phyloP scores from a whole-genome alignment of 2,888 invertebrate genomes.

The Cryptocephalus moraei region DNA sequence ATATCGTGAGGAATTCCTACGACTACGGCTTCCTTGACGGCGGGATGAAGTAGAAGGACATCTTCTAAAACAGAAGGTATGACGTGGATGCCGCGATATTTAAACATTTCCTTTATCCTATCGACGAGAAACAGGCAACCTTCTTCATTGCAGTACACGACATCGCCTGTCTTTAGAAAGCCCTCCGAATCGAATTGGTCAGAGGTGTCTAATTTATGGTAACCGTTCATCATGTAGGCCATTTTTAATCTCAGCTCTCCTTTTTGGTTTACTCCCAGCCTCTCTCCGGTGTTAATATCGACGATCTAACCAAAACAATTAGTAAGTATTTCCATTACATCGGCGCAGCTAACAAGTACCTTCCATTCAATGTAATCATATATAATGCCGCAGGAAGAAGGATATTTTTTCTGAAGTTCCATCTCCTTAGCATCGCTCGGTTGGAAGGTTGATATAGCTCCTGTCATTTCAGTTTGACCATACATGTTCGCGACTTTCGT shows the following conservation, averaged over 20 bases:
- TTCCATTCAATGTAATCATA: too few species aligned
- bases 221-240: constrained; percentile 31
- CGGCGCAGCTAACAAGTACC: too few species aligned
- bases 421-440: too few species aligned
- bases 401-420: too few species aligned
- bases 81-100: constrained; percentile 40
- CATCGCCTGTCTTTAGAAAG: constrained; percentile 43
- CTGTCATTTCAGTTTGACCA: too few species aligned
- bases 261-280: constrained; percentile 36
- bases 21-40: constrained; percentile 68
- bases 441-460: too few species aligned
- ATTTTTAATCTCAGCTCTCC: constrained; percentile 45
- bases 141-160: constrained; percentile 39
- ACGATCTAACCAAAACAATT: constrained; percentile 35
- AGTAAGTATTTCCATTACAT: too few species aligned
- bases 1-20: constrained; percentile 31
- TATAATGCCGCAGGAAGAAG: too few species aligned
- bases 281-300: constrained; percentile 37
- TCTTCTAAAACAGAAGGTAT: constrained; percentile 75
- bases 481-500: too few species aligned
- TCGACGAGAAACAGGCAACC: constrained; percentile 39
- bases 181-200: constrained; percentile 34
- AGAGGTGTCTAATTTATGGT: constrained; percentile 38
- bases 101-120: constrained; percentile 40
- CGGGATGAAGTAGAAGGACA: constrained; percentile 56